These are phyloP conservation scores for Pelodiscus sinensis DNA, from an alignment of 2,113 vertebrate species.

Conservation along the genomic window DNA sequence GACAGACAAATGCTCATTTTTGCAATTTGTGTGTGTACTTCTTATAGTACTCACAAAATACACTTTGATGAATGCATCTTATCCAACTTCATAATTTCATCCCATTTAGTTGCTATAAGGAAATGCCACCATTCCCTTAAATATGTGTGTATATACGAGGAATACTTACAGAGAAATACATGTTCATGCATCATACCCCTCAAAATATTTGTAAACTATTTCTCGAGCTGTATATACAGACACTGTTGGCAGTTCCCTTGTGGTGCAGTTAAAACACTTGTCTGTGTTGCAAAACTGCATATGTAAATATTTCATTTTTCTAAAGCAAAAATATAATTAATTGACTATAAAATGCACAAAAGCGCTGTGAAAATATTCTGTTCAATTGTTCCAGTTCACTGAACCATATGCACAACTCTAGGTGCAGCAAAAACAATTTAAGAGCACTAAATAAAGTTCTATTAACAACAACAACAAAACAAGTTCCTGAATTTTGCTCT, in stretches of 20 bases:
- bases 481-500: conserved; percentile 20
- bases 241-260: neutral
- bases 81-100: neutral
- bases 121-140: neutral
- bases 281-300: neutral
- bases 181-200: neutral
- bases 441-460: conserved; percentile 35
- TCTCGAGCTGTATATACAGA: neutral
- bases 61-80: neutral
- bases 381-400: conserved; percentile 28
- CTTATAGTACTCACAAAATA: neutral
- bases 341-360: neutral
- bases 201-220: neutral
- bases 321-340: neutral
- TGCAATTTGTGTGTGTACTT: neutral
- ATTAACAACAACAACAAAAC: conserved; percentile 39
- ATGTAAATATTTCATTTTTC: neutral
- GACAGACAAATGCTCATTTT: neutral
- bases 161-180: too few species aligned
- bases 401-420: neutral
- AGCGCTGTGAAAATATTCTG: conserved; percentile 1
- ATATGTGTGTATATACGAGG: neutral
- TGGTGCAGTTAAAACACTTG: neutral
- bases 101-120: neutral
- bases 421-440: neutral